A percentile compares a stretch with the other conserved stretches of the same genome.
These are phyloP conservation scores for Dermolepida albohirtum DNA, from an alignment of 2,888 invertebrate genomes.

Conservation along the genomic window DNA sequence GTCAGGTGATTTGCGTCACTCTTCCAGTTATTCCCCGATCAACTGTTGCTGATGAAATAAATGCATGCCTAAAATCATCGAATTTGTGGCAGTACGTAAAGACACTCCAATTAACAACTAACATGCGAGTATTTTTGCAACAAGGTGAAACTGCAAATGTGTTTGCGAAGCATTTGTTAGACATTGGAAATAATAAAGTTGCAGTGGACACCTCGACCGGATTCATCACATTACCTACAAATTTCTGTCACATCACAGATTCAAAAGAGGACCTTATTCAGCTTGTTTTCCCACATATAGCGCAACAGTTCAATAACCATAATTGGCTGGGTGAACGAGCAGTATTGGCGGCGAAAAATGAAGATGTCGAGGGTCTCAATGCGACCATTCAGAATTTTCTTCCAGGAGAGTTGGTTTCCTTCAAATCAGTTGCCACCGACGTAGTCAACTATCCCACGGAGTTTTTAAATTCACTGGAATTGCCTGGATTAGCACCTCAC, in stretches of 20 bases:
- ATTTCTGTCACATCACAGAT: constrained; percentile 57
- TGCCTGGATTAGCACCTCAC: constrained; percentile 52
- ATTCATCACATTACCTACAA: constrained; percentile 1
- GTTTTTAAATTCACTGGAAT: constrained; percentile 53
- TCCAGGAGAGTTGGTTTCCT: constrained; percentile 5
- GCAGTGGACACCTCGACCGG: no score
- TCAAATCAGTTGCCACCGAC: constrained; percentile 49
- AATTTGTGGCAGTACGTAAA: no score
- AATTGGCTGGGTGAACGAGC: no score
- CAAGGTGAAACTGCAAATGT: no score
- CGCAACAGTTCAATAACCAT: no score
- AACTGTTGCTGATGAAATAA: constrained; percentile 56
- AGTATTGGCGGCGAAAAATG: no score
- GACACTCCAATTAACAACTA: no score
- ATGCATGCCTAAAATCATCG: constrained; percentile 52
- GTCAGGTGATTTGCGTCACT: constrained; percentile 54
- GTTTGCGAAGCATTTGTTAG: no score
- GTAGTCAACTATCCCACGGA: constrained; percentile 49
- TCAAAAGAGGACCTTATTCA: constrained; percentile 44
- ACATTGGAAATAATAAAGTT: no score
- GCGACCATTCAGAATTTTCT: no score
- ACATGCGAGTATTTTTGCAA: no score
- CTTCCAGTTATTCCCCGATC: constrained; percentile 53
- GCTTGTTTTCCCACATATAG: neutral
- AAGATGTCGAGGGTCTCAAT: no score